Percentiles rank a stretch among this genome's conserved stretches.
Evolutionary conservation across 2,113 vertebrate genomes (phyloP).

Genomic region (Cyanistes caeruleus): DNA sequence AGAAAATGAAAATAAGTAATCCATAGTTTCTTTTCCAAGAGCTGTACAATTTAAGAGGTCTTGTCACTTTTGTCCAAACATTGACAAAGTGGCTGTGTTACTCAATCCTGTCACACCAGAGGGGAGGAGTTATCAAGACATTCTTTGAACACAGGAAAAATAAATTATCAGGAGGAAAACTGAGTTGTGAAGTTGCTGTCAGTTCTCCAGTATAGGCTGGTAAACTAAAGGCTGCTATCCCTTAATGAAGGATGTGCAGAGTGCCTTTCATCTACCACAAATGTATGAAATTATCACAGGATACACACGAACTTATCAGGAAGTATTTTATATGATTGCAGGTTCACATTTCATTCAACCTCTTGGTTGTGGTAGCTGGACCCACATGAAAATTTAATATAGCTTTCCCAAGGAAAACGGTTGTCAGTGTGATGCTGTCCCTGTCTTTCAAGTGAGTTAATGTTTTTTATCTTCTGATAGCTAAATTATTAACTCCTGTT

Average conservation of each 20-base stretch:
- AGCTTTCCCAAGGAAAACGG: not conserved
- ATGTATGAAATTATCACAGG: not conserved
- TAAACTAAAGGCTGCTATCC: not conserved
- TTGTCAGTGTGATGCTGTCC: not conserved
- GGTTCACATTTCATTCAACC: not conserved
- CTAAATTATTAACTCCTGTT: not conserved
- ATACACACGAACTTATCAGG: not conserved
- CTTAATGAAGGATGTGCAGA: not conserved
- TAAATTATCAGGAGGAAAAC: not conserved
- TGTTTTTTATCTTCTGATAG: not conserved
- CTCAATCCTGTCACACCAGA: not conserved
- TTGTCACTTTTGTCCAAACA: not conserved
- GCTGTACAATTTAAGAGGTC: fast-evolving
- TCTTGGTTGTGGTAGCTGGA: not conserved
- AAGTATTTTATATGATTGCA: not conserved
- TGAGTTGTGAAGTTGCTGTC: not conserved
- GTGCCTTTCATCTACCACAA: not conserved
- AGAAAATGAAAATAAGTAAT: not conserved
- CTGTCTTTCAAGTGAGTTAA: not conserved
- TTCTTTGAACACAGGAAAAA: not conserved
- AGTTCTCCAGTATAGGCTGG: not conserved
- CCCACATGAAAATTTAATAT: not conserved
- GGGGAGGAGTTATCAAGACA: not conserved
- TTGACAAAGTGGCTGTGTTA: not conserved
- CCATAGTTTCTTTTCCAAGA: not conserved